Evolutionary conservation across 2,888 invertebrate genomes (phyloP).

Genomic region (Erynnis tages): DNA sequence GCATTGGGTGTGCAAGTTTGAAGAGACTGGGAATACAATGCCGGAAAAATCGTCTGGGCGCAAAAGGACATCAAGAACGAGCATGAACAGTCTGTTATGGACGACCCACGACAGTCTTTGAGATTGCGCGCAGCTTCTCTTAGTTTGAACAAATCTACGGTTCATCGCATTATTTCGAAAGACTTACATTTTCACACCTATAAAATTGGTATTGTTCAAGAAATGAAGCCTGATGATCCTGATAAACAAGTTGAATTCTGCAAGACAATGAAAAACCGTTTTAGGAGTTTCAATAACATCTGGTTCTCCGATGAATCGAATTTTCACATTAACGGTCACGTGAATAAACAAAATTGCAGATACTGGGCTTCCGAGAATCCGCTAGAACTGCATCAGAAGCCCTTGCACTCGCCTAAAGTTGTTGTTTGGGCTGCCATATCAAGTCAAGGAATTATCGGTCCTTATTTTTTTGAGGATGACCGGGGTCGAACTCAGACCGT

Average conservation of each 20-base stretch:
- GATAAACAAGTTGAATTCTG: conserved; percentile 37
- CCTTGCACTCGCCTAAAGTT: conserved; percentile 28
- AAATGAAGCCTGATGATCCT: conserved; percentile 39
- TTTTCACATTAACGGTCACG: conserved; percentile 36
- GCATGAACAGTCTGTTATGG: conserved; percentile 36
- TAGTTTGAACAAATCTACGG: conserved; percentile 32
- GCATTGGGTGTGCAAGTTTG: conserved; percentile 38
- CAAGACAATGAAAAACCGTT: conserved; percentile 35
- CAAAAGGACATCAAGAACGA: conserved; percentile 38
- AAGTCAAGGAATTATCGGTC: not conserved
- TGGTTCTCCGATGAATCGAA: conserved; percentile 35
- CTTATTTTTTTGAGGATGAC: not conserved
- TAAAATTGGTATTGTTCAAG: conserved; percentile 39
- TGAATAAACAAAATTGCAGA: conserved; percentile 32
- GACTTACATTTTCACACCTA: conserved; percentile 33
- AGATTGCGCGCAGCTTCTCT: conserved; percentile 34
- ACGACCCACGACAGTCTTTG: conserved; percentile 31
- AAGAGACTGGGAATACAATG: conserved; percentile 38
- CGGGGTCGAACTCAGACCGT: not conserved
- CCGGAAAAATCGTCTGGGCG: conserved; percentile 35
- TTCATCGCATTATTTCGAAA: conserved; percentile 37
- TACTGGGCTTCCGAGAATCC: conserved; percentile 32
- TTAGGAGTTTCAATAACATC: conserved; percentile 36
- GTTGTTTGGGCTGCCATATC: not conserved
- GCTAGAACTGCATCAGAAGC: conserved; percentile 34